A percentile compares a stretch with the other conserved stretches of the same genome.
Evolutionary conservation across 1,140 invertebrate species (phyloP).

Genomic region (Geopemphigus sp.): DNA sequence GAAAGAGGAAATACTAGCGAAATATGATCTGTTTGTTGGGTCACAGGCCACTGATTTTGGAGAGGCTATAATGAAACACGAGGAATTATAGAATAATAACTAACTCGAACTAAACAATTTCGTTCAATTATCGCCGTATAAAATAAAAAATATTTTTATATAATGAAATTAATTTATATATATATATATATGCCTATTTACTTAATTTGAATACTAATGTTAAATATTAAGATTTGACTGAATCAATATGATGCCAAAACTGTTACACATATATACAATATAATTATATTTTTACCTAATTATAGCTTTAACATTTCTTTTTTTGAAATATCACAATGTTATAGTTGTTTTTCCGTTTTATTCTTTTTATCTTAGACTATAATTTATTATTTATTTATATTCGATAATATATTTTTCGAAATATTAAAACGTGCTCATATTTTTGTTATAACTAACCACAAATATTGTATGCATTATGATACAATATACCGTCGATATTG

Average conservation of each 20-base stretch:
- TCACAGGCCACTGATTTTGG: slow-evolving; percentile 99
- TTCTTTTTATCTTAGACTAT: not conserved
- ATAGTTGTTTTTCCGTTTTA: not conserved
- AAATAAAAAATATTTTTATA: slow-evolving; percentile 8
- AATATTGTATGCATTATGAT: too few species aligned
- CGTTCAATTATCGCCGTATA: not conserved
- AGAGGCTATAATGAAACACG: slow-evolving; percentile 88
- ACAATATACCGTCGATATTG: too few species aligned
- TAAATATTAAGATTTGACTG: slow-evolving; percentile 16
- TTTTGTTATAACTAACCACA: too few species aligned
- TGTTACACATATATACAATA: not conserved
- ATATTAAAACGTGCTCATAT: too few species aligned
- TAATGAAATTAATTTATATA: not conserved
- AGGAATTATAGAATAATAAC: slow-evolving; percentile 73
- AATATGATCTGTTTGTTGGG: slow-evolving; percentile 97
- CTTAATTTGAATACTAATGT: slow-evolving; percentile 6
- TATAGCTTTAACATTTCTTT: not conserved
- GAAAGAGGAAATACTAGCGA: slow-evolving; percentile 88
- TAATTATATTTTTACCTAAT: not conserved
- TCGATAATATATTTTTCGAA: not conserved
- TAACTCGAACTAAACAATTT: not conserved
- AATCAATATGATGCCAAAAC: slow-evolving; percentile 23
- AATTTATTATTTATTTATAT: too few species aligned
- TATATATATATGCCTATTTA: not conserved
- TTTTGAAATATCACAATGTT: not conserved